Evolutionary conservation across 2,113 vertebrate species (phyloP).

Genomic region (Cyphomyrus plagiostoma): DNA sequence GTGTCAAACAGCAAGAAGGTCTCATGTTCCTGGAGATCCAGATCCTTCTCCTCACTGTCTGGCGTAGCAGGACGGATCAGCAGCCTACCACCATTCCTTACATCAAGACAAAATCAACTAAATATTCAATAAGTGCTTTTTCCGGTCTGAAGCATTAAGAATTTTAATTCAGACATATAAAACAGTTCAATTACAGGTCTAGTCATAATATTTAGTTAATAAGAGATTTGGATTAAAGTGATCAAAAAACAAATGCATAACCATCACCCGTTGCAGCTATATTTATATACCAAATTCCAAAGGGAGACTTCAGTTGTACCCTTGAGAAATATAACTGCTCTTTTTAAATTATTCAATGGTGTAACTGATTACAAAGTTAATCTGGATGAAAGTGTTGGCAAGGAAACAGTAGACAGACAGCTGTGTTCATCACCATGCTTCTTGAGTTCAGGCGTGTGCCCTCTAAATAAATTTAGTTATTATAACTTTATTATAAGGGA

Average conservation of each 20-base stretch:
- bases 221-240: background rate
- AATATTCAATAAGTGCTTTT: background rate
- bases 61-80: background rate
- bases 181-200: background rate
- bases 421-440: background rate
- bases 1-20: background rate
- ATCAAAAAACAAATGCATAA: background rate
- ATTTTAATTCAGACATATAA: background rate
- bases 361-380: background rate
- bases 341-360: background rate
- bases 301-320: background rate
- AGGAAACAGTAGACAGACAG: background rate
- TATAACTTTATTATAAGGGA: background rate
- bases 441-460: background rate
- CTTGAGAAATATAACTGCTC: background rate
- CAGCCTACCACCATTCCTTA: background rate
- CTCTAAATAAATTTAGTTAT: background rate
- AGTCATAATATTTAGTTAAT: background rate
- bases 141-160: background rate
- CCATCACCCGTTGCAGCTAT: background rate
- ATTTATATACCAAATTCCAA: background rate
- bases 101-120: background rate
- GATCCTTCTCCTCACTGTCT: background rate
- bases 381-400: background rate
- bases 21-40: background rate